Percentiles rank a stretch among this genome's conserved stretches.
phyloP scores from a whole-genome alignment of 2,888 invertebrate genomes.

The Torymus texanus region DNA sequence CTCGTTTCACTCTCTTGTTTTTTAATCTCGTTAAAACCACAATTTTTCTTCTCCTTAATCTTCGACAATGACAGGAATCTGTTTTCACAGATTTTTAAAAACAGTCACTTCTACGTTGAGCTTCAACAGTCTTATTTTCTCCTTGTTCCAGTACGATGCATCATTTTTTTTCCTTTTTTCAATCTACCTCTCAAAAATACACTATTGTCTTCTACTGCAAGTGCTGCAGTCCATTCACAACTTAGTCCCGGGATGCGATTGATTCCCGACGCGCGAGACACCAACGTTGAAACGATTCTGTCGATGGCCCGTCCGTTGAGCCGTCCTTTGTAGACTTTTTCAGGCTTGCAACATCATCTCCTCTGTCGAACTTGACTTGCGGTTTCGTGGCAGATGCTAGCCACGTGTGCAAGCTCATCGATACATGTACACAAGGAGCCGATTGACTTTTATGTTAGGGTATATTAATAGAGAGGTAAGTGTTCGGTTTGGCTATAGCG shows the following conservation, averaged over 20 bases:
- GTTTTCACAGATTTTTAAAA: too few relatives aligned
- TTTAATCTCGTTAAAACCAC: too few relatives aligned
- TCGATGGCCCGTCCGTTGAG: background rate
- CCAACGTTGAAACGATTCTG: conserved; percentile 34
- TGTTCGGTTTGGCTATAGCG: background rate
- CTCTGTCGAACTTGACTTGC: conserved; percentile 24
- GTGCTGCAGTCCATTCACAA: conserved; percentile 42
- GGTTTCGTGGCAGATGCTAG: conserved; percentile 2
- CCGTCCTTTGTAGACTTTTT: conserved; percentile 52
- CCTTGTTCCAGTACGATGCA: background rate
- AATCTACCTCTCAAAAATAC: background rate
- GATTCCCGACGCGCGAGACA: background rate
- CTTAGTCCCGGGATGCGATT: background rate
- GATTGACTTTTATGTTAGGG: conserved; percentile 16
- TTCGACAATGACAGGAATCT: too few relatives aligned
- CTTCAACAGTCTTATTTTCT: background rate
- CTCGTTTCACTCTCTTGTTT: too few relatives aligned
- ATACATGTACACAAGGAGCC: too few relatives aligned
- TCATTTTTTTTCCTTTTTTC: background rate
- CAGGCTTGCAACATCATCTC: conserved; percentile 33
- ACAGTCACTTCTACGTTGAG: background rate
- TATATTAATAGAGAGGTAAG: conserved; percentile 42
- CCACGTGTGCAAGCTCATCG: too few relatives aligned
- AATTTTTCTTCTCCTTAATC: too few relatives aligned
- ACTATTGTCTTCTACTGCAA: background rate